Base-by-base conservation (phyloP, 2,888 invertebrate species). In the Synergus japonicus region DNA sequence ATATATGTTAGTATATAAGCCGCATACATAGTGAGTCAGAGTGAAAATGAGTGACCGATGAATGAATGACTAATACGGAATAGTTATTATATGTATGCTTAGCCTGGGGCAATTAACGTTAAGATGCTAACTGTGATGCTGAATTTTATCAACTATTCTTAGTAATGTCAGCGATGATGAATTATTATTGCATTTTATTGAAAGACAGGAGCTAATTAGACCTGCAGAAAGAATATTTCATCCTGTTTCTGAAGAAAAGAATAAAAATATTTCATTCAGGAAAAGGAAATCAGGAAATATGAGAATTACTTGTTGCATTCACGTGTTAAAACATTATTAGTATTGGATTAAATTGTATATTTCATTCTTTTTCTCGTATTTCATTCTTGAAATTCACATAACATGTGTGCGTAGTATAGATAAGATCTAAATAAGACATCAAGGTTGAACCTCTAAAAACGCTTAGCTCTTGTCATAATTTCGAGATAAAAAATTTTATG, bases 111-210 rank as follows among this genome's bases (percentile, higher is more conserved):
- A 22, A 60, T 60, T 60, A 22, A 22, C 60, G 60, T 4, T 60
- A 10, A 22, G 60, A 22, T 60, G n/a, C 60, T 60, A 60, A 60
- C 60, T 60, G n/a, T 60, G 60, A 60, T 60, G 60, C 10, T 60
- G 60, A 60, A 18, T 60, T 60, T 22, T 12, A 60, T 60, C 60
- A n/a, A 60, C 22, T 9, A 60, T 60, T 60, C 60, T 60, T 22
- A 60, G 60, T 60, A 60, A 22, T 22, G 60, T 60, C 60, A 60
- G 9, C 60, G 60, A 60, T 60, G 22, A 60, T 60, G 22, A 60
- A 60, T 60, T 22, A 18, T 60, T 22, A 18, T 60, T 18, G 18
- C 60, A 60, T 60, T 18, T 60, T 60, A 18, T 18, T 22, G 8
- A 60, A 18, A 18, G 60, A 10, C 18, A 10, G 22, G 1, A 60